Evolutionary conservation across 2,797 vertebrate genomes (phyloP), one percentile per base, ranked within the genome.

Genomic region (Glossophaga mutica): DNA sequence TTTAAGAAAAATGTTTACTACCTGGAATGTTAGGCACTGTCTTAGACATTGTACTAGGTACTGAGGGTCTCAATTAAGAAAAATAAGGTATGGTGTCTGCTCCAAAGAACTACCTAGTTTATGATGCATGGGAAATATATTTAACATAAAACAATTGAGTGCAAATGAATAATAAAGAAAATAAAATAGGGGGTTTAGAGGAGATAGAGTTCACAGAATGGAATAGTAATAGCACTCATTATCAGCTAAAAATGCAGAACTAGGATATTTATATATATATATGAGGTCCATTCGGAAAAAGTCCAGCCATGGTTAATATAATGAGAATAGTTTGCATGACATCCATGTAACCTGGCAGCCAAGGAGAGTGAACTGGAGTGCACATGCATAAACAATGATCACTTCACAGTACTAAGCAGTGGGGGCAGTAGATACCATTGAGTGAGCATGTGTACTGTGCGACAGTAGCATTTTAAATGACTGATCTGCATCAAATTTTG

Each of bases 161-260:
- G 89, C 44, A 93, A 91, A 77, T 84, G 55, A 89, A 95, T 88
- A 95, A 91, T 73, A 59, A 95, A 94, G 34, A 26, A n/a, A 83
- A 73, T 68, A 44, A 74, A 73, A 50, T 50, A 50, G 21, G 21
- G 16, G 21, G 32, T 50, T 90, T 71, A 77, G 9, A 85, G 9
- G 70, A 37, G 24, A 90, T 32, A 57, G 21, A 90, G 50, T 34
- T 92, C 14, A 86, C 8, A 85, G 59, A 89, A 79, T 26, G 48
- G 29, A 93, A 93, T 46, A 93, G 57, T 73, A 73, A 86, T 42
- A 74, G n/a, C 68, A 78, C 86, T 93, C 46, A 74, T 93, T 96
- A 90, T 95, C 44, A 78, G 88, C 42, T 34, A 70, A 42, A 93
- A 68, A 71, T 37, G 52, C 68, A 85, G 44, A 77, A 74, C 11